These are phyloP conservation scores for Upupa epops DNA, from an alignment of 2,113 vertebrate genomes.

Conservation along the genomic window DNA sequence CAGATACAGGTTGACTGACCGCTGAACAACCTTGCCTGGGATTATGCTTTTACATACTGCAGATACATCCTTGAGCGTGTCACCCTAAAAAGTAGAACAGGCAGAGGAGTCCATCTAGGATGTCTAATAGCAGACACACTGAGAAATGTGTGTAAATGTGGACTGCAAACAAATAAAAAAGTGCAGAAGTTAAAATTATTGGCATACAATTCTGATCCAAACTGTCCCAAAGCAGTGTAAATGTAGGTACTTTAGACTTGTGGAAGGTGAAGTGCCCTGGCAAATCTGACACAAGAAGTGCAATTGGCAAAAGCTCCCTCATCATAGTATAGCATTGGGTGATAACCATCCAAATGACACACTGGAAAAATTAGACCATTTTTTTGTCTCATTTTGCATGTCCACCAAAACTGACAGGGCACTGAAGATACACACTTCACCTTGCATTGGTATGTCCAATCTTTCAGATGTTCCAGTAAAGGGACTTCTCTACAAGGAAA, in stretches of 20 bases:
- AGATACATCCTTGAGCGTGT: background rate
- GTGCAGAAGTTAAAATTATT: background rate
- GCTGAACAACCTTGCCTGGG: background rate
- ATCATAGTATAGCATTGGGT: background rate
- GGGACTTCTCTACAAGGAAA: background rate
- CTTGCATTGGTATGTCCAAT: fast-evolving
- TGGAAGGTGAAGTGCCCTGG: background rate
- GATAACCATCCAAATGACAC: background rate
- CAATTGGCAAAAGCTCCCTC: fast-evolving
- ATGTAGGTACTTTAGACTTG: background rate
- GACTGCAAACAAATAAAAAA: background rate
- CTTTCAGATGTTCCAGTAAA: background rate
- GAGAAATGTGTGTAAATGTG: background rate
- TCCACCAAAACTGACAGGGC: background rate
- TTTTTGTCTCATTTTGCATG: background rate
- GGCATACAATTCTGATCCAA: background rate
- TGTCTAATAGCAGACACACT: background rate
- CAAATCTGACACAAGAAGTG: background rate
- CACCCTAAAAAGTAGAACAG: background rate
- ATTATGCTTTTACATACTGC: background rate
- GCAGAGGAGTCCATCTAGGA: background rate
- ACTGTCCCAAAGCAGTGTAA: background rate
- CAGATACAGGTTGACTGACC: background rate
- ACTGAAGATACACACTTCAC: background rate
- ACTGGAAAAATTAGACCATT: background rate